A percentile compares a stretch with the other conserved stretches of the same genome.
Conservation (phyloP, 2,888 invertebrate genomes). For the Caenorhabditis zanzibari region DNA sequence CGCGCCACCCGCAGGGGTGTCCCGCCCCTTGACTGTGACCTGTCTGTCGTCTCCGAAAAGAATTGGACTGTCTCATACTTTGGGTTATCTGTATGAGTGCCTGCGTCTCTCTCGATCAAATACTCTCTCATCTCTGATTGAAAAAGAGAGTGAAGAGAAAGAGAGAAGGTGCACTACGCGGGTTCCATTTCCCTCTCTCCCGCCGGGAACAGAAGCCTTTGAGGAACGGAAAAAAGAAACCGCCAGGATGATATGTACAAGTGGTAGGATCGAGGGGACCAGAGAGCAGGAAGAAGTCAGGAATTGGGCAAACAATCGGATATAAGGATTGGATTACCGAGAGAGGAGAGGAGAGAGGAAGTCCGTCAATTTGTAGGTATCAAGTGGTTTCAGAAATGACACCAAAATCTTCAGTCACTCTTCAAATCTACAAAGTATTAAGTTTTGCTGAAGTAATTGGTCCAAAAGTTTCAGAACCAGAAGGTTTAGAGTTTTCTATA, state of each 20-base stretch:
- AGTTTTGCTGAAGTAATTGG: too few species aligned
- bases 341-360: conserved; percentile 27
- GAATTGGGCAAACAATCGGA: conserved; percentile 25
- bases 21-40: conserved; percentile 42
- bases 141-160: conserved; percentile 24
- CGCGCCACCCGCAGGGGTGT: conserved; percentile 42
- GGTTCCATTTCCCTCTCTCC: conserved; percentile 38
- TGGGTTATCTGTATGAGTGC: conserved; percentile 37
- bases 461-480: too few species aligned
- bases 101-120: conserved; percentile 38
- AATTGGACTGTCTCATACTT: conserved; percentile 41
- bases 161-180: conserved; percentile 47
- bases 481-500: too few species aligned
- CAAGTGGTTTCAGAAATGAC: conserved; percentile 26
- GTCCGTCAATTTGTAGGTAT: conserved; percentile 53
- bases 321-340: conserved; percentile 34
- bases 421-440: too few species aligned
- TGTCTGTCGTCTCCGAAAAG: conserved; percentile 46
- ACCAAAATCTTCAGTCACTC: neutral
- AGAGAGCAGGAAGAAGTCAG: conserved; percentile 25
- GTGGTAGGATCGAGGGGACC: conserved; percentile 16
- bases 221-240: conserved; percentile 36
- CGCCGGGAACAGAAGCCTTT: conserved; percentile 48
- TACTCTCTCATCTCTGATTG: conserved; percentile 30
- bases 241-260: conserved; percentile 46